These are phyloP conservation scores for Caenorhabditis sp. DNA, from an alignment of 2,888 invertebrate species.

Conservation along the genomic window DNA sequence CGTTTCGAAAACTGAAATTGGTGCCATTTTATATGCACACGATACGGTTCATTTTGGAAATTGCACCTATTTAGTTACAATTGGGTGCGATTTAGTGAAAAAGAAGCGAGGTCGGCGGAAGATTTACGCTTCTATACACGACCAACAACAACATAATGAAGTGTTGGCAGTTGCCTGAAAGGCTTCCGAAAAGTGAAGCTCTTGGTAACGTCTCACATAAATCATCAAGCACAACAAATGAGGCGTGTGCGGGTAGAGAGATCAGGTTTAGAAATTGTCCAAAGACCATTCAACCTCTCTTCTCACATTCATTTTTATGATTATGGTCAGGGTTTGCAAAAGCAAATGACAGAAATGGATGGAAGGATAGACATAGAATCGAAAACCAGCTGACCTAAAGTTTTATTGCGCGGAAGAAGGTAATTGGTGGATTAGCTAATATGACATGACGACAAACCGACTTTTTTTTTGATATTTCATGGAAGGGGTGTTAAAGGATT, in stretches of 20 bases:
- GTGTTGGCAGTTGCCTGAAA: constrained; percentile 4
- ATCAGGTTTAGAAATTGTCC: constrained; percentile 48
- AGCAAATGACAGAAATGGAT: neutral
- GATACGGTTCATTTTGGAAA: constrained; percentile 15
- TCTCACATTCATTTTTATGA: constrained; percentile 48
- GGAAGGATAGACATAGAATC: too few relatives aligned
- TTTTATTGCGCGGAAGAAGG: constrained; percentile 29
- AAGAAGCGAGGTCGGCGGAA: neutral
- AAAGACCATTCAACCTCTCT: constrained; percentile 42
- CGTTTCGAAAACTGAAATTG: too few relatives aligned
- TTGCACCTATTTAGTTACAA: constrained; percentile 26
- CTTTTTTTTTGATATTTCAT: neutral
- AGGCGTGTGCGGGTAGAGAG: constrained; percentile 7
- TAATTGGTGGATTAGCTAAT: constrained; percentile 51
- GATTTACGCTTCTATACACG: constrained; percentile 34
- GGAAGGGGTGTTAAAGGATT: too few relatives aligned
- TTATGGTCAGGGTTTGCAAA: constrained; percentile 16
- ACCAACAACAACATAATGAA: constrained; percentile 24
- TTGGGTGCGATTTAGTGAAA: constrained; percentile 29
- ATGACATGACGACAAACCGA: constrained; percentile 35
- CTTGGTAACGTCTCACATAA: constrained; percentile 18
- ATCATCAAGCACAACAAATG: constrained; percentile 1
- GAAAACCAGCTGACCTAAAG: constrained; percentile 47
- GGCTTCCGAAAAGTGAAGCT: constrained; percentile 21
- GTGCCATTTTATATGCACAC: constrained; percentile 13